Percentiles rank a stretch among this genome's conserved stretches.
Conservation (phyloP, 2,888 invertebrate species). For the Ecdyonurus torrentis region DNA sequence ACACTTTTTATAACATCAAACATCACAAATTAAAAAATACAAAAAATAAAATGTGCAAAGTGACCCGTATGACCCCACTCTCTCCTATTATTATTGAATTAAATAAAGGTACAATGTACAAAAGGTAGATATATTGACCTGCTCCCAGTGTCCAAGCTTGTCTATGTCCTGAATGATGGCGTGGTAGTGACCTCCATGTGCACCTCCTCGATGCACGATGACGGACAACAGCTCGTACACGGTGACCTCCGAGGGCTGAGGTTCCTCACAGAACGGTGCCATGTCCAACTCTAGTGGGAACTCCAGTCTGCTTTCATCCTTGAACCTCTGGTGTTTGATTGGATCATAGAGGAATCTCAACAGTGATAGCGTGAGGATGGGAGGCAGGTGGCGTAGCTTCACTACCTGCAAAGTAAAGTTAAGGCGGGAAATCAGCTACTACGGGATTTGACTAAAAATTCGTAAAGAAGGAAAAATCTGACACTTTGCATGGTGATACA, state of each 20-base stretch:
- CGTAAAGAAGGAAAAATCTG: too few species aligned
- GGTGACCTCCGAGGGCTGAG: not conserved
- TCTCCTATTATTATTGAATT: too few species aligned
- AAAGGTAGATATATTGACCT: too few species aligned
- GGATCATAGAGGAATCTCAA: conserved; percentile 9
- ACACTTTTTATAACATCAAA: too few species aligned
- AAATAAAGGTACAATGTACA: too few species aligned
- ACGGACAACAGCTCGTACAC: conserved; percentile 10
- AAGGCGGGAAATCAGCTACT: too few species aligned
- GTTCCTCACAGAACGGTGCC: conserved; percentile 3
- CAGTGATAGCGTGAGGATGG: conserved; percentile 9
- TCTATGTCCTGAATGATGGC: conserved; percentile 8
- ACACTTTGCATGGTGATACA: too few species aligned
- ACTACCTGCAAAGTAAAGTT: conserved; percentile 6
- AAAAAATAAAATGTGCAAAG: too few species aligned
- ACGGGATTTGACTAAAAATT: too few species aligned
- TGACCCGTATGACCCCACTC: too few species aligned
- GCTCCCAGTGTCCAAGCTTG: conserved; percentile 7
- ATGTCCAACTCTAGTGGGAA: conserved; percentile 7
- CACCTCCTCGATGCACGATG: conserved; percentile 8
- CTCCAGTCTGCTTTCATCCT: conserved; percentile 8
- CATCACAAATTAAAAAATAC: too few species aligned
- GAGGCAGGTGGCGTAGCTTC: conserved; percentile 9
- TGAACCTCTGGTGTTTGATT: conserved; percentile 6
- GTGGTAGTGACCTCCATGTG: conserved; percentile 11